phyloP scores from a whole-genome alignment of 2,888 invertebrate genomes.

The Clepsis dumicolana region DNA sequence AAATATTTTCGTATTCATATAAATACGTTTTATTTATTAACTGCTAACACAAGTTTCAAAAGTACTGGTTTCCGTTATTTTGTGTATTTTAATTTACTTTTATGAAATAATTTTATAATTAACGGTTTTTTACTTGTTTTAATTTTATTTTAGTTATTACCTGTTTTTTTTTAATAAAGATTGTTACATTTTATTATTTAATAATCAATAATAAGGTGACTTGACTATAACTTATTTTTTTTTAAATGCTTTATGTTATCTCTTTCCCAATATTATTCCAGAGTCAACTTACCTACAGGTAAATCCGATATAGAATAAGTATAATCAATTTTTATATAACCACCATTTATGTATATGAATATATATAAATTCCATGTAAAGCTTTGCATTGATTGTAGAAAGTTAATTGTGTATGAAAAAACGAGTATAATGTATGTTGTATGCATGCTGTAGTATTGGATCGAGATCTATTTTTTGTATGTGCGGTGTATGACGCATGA shows the following conservation, averaged over 20 bases:
- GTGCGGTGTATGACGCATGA: constrained; percentile 25
- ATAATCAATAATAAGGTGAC: not conserved
- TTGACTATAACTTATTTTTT: not conserved
- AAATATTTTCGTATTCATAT: not conserved
- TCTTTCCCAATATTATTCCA: not conserved
- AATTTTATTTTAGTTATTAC: not conserved
- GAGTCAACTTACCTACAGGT: not conserved
- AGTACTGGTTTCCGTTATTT: not conserved
- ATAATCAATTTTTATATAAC: not conserved
- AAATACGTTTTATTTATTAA: not conserved
- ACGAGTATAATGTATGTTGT: constrained; percentile 25
- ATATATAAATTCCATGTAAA: constrained; percentile 21
- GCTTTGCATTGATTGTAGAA: constrained; percentile 35
- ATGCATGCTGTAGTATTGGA: constrained; percentile 34
- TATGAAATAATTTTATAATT: not conserved
- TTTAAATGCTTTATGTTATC: not conserved
- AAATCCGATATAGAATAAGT: not conserved
- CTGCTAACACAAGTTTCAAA: not conserved
- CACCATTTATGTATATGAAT: constrained; percentile 13
- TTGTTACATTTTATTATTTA: too few species aligned
- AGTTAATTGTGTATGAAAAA: constrained; percentile 24
- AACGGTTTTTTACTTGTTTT: not conserved
- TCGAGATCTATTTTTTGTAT: not conserved
- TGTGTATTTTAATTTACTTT: not conserved
- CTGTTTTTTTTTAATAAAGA: too few species aligned